Evolutionary conservation across 2,797 vertebrate species (phyloP), one percentile per base, ranked within the genome.

Genomic region (Xiphophorus birchmanni): DNA sequence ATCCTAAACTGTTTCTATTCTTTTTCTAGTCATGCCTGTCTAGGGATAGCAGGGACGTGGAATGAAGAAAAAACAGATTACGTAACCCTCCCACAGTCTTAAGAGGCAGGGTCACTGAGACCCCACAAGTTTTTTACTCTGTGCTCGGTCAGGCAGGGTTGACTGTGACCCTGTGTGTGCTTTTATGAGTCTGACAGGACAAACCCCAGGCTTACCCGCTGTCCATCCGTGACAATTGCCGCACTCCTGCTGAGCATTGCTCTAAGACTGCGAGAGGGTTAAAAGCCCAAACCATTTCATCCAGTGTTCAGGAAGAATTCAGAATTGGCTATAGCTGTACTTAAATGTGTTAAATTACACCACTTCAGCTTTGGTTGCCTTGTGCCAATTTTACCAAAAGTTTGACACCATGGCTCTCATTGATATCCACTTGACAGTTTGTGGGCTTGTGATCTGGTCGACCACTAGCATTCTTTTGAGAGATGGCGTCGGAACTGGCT

Each of bases 391-490:
- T 65, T 35, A 17, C 17, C 15, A 37, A 37, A 18, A 0, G 35
- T 21, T 42, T 42, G 21, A 69, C 23, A 23, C 18, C 1, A 23
- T 40, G 21, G 2, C 35, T 67, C 35, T 42, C 35, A 23, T 26
- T 10, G 8, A 12, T 23, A 69, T 54, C 8, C 21, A 26, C 21
- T 52, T 52, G 8, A 9, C 50, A 54, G 75, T 81, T 67, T 60
- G 44, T 76, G 23, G 56, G 11, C 75, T 54, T 83, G 35, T 73
- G 52, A 45, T 81, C 50, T 65, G 29, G 45, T 81, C 44, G 37
- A 81, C 74, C 42, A 71, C 73, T 75, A 82, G 69, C 47, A 85
- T 87, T 82, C 5, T 60, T 80, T 79, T 73, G 32, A 71, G 48
- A 80, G 76, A 81, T 45, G 48, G 26, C 37, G 78, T 86, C 81